phyloP scores from a whole-genome alignment of 35 echinoderm and acorn worm species.

The Patiria miniata region DNA sequence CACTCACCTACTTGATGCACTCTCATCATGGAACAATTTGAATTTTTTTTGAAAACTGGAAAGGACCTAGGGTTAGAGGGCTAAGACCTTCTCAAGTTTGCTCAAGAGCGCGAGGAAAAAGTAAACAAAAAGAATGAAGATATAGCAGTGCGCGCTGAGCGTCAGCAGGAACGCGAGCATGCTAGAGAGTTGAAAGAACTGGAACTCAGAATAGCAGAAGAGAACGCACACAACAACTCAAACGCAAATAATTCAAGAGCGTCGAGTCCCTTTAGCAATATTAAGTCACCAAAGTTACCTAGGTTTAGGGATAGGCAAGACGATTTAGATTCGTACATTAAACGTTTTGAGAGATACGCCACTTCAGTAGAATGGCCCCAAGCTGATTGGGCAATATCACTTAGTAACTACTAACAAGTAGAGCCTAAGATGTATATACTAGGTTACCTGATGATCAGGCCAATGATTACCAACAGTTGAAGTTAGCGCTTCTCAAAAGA shows the following conservation, averaged over 20 bases:
- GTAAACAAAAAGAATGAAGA: too few species aligned
- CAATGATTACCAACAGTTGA: too few species aligned
- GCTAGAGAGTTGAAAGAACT: not conserved
- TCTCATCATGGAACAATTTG: too few species aligned
- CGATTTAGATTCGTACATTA: slow-evolving; percentile 29
- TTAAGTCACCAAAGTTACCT: slow-evolving; percentile 12
- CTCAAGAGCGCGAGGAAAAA: not conserved
- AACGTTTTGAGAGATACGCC: slow-evolving; percentile 44
- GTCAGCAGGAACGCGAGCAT: not conserved
- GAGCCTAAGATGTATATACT: slow-evolving; percentile 62
- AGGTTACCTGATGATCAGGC: slow-evolving; percentile 44
- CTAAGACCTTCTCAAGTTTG: not conserved
- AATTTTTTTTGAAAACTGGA: not conserved
- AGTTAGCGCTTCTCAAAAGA: too few species aligned
- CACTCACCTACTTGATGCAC: too few species aligned
- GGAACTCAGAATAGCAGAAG: not conserved
- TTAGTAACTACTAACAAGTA: slow-evolving; percentile 56
- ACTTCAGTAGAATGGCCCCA: slow-evolving; percentile 17
- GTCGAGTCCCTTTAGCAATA: not conserved
- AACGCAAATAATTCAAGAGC: not conserved
- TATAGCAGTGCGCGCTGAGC: not conserved
- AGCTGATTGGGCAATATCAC: slow-evolving; percentile 40
- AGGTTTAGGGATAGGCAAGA: slow-evolving; percentile 29
- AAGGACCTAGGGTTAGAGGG: not conserved
- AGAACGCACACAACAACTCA: not conserved